Base-by-base conservation (phyloP, 2,797 vertebrate genomes). In the Atherinosoma microstoma region DNA sequence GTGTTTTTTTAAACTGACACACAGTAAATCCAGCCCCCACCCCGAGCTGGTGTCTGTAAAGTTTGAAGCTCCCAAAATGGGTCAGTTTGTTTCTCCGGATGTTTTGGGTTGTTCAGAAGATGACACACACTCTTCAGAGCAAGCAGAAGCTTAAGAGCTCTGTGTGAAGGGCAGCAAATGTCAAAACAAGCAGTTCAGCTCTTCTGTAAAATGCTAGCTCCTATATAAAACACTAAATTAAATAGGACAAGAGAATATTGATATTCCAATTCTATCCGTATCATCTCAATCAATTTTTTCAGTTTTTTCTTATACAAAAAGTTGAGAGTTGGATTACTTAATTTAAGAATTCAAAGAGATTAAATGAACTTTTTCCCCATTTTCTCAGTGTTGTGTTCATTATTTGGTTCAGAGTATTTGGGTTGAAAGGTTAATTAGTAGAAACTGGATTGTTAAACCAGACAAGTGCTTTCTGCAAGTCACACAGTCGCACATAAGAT, bases 1-100 rank as follows among this genome's bases (percentile, higher is more conserved):
- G 36, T 29, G 56, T 81, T 79, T 72, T 64, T 82, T 86, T 74
- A 30, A 63, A 76, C 22, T 68, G 60, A 66, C 66, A 16, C n/a
- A 10, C 49, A 64, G 27, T 59, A 69, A 58, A 77, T 56, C 34
- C n/a, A 20, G 6, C 24, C 24, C 1, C 24, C 24, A 27, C 24
- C 24, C 24, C 24, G 24, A 27, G 59, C 62, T 67, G 62, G 61
- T 71, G 53, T 45, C 49, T 27, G 1, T 15, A 27, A 15, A 63
- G 61, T 36, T 64, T 63, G 57, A 51, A 62, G 56, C 73, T 74
- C n/a, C 58, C 24, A 27, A 27, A 27, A 27, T 27, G 24, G 24
- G 24, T 27, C 2, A 8, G 32, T 66, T 29, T 40, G 18, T 60
- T 66, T 24, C 49, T 67, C 63, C 3, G 4, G n/a, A 56, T 40